A percentile compares a stretch with the other conserved stretches of the same genome.
Conservation (phyloP, 2,797 vertebrate species). For the Ctenochaetus hawaiiensis region DNA sequence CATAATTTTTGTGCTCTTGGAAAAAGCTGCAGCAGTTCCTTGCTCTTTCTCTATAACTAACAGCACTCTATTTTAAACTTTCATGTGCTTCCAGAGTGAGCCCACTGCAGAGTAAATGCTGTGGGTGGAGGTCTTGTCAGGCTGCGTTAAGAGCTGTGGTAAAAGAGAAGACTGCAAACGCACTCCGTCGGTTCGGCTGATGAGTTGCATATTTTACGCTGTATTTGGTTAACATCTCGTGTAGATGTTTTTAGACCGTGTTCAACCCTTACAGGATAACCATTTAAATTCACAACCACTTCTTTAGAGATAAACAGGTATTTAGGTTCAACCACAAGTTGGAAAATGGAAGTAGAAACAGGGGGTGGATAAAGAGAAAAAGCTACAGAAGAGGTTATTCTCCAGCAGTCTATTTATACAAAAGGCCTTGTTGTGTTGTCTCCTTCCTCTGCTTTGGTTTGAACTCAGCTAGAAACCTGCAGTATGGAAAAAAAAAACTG, state of each 20-base stretch:
- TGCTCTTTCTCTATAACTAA: conserved; percentile 58
- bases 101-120: conserved; percentile 61
- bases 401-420: conserved; percentile 18
- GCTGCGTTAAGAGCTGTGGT: conserved; percentile 46
- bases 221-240: conserved; percentile 48
- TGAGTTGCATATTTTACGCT: conserved; percentile 51
- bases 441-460: background rate
- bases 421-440: conserved; percentile 1
- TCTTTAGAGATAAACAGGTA: conserved; percentile 6
- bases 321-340: conserved; percentile 27
- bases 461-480: background rate
- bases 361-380: background rate
- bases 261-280: conserved; percentile 19
- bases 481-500: background rate
- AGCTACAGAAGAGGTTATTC: conserved; percentile 4
- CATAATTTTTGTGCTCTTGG: conserved; percentile 64
- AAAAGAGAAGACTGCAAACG: conserved; percentile 29
- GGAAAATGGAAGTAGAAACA: conserved; percentile 5
- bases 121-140: conserved; percentile 65
- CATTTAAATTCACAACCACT: conserved; percentile 30
- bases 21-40: conserved; percentile 54
- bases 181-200: conserved; percentile 51
- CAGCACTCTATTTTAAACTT: conserved; percentile 71
- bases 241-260: conserved; percentile 37
- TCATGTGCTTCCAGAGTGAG: conserved; percentile 65